Conservation (phyloP, 2,797 vertebrate species). For the Falco novaeseelandiae region DNA sequence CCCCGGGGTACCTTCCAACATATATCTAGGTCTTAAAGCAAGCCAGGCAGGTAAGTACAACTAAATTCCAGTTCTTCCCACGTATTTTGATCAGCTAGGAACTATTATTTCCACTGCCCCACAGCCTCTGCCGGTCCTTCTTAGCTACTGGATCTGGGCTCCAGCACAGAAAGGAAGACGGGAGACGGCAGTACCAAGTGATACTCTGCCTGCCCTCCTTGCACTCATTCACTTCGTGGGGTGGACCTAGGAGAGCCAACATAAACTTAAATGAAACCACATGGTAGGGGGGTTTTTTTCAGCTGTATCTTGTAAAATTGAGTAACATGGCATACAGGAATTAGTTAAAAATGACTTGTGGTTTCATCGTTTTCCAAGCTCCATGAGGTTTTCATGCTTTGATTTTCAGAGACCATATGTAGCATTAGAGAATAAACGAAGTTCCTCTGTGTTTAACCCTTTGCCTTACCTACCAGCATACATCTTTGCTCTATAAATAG, state of each 20-base stretch:
- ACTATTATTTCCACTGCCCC: not conserved
- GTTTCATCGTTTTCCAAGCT: conserved; percentile 40
- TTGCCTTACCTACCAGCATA: not conserved
- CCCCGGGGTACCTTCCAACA: not conserved
- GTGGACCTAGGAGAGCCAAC: not conserved
- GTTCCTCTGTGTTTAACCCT: conserved; percentile 13
- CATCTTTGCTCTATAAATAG: not conserved
- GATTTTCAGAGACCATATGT: conserved; percentile 41
- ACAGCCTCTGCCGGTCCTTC: not conserved
- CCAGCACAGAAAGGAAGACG: not conserved
- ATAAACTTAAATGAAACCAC: conserved; percentile 44
- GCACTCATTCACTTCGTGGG: not conserved
- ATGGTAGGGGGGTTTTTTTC: not conserved
- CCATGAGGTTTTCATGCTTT: not conserved
- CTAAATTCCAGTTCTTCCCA: not conserved
- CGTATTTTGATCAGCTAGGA: not conserved
- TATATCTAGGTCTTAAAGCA: not conserved
- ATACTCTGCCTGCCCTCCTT: not conserved
- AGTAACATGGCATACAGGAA: conserved; percentile 24
- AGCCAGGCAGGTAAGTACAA: not conserved
- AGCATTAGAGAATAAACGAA: not conserved
- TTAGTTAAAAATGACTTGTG: conserved; percentile 55
- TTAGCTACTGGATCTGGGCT: not conserved
- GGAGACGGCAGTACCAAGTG: not conserved
- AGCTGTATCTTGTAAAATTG: conserved; percentile 40